Percentiles rank a stretch among this genome's conserved stretches.
These are phyloP conservation scores for Xenops minutus DNA, from an alignment of 2,797 vertebrate species.

Conservation along the genomic window DNA sequence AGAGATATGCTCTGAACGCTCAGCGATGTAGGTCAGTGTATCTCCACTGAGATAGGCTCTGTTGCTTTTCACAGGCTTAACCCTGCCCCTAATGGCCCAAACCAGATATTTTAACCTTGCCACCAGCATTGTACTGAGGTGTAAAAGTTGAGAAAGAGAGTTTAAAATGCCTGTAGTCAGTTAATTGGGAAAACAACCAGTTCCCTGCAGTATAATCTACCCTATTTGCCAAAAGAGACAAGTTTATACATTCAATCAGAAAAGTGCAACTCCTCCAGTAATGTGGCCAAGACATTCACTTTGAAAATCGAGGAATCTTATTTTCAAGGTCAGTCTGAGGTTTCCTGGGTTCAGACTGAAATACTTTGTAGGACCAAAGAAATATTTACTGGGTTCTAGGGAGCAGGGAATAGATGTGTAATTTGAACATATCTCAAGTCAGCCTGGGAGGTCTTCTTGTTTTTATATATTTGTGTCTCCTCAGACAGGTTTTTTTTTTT, in stretches of 20 bases:
- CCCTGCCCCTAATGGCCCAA: neutral
- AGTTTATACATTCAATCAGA: slow-evolving; percentile 11
- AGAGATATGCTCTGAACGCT: neutral
- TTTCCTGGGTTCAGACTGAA: slow-evolving; percentile 55
- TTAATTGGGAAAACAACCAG: slow-evolving; percentile 26
- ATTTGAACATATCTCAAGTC: slow-evolving; percentile 49
- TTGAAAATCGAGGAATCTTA: slow-evolving; percentile 48
- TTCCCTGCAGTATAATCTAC: neutral
- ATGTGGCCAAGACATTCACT: slow-evolving; percentile 28
- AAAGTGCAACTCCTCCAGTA: slow-evolving; percentile 28
- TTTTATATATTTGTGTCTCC: slow-evolving; percentile 46
- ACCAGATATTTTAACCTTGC: slow-evolving; percentile 9
- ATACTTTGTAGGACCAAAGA: slow-evolving; percentile 29
- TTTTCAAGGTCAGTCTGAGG: slow-evolving; percentile 58
- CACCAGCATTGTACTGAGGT: neutral
- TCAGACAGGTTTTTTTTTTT: neutral
- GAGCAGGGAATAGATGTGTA: slow-evolving; percentile 47
- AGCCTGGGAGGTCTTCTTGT: slow-evolving; percentile 56
- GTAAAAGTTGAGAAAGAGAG: neutral
- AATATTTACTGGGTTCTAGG: slow-evolving; percentile 57
- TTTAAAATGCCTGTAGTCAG: neutral
- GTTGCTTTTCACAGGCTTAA: neutral
- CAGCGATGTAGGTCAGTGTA: neutral
- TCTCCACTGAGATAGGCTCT: neutral
- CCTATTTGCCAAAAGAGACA: slow-evolving; percentile 15